Percentiles rank a stretch among this genome's conserved stretches.
Conservation (phyloP, 2,888 invertebrate genomes). For the Drosophila nigritarsus region DNA sequence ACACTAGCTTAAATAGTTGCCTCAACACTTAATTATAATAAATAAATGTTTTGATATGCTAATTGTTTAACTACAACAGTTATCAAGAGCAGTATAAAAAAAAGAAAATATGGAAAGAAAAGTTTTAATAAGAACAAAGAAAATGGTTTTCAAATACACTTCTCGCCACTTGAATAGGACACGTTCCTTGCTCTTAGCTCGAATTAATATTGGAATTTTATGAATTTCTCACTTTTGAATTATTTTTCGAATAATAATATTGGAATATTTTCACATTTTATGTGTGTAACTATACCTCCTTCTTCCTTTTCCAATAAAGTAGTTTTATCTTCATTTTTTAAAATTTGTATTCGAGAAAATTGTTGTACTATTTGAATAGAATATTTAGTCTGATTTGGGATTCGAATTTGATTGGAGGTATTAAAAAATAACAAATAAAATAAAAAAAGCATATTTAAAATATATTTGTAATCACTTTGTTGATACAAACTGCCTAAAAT, state of each 20-base stretch:
- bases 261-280: neutral
- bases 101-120: neutral
- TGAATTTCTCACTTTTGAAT: too few species aligned
- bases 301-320: too few species aligned
- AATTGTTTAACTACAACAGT: neutral
- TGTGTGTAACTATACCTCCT: fast-evolving
- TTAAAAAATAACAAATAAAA: neutral
- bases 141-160: neutral
- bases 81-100: neutral
- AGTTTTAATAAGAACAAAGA: fast-evolving
- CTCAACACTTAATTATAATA: neutral
- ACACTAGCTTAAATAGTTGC: slow-evolving; percentile 26
- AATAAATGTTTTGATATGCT: neutral
- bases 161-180: neutral
- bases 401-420: fast-evolving
- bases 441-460: neutral
- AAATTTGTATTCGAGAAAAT: neutral
- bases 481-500: neutral
- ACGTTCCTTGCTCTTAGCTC: neutral
- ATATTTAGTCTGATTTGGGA: too few species aligned
- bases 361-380: neutral
- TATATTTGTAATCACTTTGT: too few species aligned
- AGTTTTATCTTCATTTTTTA: neutral
- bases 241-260: too few species aligned
- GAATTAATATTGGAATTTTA: too few species aligned